Percentiles rank a stretch among this genome's conserved stretches.
phyloP scores from a whole-genome alignment of 1,140 invertebrate species.

The Eupristina koningsbergeri region DNA sequence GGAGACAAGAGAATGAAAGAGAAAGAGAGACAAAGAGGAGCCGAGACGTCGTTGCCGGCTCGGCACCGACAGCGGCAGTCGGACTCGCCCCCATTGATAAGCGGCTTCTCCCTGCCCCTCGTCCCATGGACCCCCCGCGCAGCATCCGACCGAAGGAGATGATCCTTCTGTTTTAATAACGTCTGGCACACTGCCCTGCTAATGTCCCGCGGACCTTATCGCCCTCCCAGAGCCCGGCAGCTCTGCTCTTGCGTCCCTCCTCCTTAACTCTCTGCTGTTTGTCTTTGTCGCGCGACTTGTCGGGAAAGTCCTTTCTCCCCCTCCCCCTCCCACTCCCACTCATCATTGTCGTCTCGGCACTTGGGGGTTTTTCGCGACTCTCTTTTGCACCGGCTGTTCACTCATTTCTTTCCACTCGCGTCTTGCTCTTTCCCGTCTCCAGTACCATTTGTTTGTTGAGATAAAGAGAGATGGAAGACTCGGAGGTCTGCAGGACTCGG shows the following conservation, averaged over 20 bases:
- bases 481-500: background rate
- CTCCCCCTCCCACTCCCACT: no score
- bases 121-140: background rate
- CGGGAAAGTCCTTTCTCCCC: no score
- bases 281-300: background rate
- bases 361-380: background rate
- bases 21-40: background rate
- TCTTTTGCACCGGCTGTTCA: constrained; percentile 16
- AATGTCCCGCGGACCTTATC: constrained; percentile 51
- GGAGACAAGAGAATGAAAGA: background rate
- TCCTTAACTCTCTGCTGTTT: background rate
- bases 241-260: background rate
- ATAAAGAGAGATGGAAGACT: background rate
- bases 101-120: background rate
- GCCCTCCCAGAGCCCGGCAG: background rate
- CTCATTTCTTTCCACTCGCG: constrained; percentile 17
- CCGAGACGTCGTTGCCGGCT: constrained; percentile 5
- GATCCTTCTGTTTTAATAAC: constrained; percentile 58
- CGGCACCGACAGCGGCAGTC: background rate
- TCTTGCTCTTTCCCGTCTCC: background rate
- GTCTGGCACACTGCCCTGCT: constrained; percentile 57
- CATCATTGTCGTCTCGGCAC: background rate
- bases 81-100: constrained; percentile 42
- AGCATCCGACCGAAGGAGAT: background rate
- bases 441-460: constrained; percentile 38